phyloP scores from a whole-genome alignment of 2,888 invertebrate species.

The Phania funesta region DNA sequence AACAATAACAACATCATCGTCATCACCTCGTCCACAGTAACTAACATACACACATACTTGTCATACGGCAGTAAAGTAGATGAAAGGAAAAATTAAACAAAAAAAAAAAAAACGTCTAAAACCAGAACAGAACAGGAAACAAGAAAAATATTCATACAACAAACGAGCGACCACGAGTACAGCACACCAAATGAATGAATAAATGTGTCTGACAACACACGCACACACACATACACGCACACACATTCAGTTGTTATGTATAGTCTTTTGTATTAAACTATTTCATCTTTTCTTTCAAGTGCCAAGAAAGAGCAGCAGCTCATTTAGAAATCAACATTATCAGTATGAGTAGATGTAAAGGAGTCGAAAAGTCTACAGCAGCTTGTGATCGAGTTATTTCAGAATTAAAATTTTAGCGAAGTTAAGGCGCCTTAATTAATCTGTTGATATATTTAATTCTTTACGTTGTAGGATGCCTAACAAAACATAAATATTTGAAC shows the following conservation, averaged over 20 bases:
- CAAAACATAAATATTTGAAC: conserved; percentile 26
- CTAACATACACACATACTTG: too few relatives aligned
- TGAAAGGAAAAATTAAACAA: conserved; percentile 21
- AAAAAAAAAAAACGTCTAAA: background rate
- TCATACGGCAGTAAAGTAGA: conserved; percentile 33
- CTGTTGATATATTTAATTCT: background rate
- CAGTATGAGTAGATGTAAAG: conserved; percentile 9
- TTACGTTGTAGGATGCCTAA: background rate
- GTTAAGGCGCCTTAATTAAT: background rate
- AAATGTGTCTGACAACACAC: background rate
- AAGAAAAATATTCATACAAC: conserved; percentile 17
- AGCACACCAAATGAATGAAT: conserved; percentile 13
- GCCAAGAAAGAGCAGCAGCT: conserved; percentile 14
- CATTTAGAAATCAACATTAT: conserved; percentile 21
- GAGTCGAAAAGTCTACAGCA: conserved; percentile 32
- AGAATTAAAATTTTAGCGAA: background rate
- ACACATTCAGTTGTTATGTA: background rate
- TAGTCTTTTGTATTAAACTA: background rate
- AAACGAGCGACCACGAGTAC: background rate
- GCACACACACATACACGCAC: background rate
- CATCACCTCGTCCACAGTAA: conserved; percentile 37
- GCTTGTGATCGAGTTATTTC: background rate
- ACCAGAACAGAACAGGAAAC: conserved; percentile 49
- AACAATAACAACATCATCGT: conserved; percentile 14
- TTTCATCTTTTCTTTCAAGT: conserved; percentile 34